phyloP scores from a whole-genome alignment of 2,113 vertebrate species.

The Poeciliopsis prolifica region DNA sequence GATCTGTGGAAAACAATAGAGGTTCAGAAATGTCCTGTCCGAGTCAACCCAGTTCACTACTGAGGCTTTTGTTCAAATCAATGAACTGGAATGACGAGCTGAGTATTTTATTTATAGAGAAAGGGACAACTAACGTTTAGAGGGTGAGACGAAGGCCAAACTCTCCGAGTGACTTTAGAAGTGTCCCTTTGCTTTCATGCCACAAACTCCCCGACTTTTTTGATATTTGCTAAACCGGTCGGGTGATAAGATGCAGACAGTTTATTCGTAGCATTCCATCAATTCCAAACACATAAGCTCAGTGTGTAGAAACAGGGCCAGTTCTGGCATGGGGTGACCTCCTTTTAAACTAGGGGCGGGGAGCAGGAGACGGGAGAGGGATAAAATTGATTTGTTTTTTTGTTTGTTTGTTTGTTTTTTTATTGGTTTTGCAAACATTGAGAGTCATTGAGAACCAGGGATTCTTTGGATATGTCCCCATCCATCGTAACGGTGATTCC shows the following conservation, averaged over 20 bases:
- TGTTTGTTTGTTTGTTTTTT: no score
- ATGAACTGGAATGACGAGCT: no score
- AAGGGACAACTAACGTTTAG: background rate
- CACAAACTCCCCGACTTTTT: background rate
- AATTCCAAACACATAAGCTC: background rate
- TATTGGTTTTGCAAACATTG: no score
- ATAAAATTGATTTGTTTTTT: no score
- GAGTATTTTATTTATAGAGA: background rate
- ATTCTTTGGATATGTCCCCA: no score
- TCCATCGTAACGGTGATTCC: no score
- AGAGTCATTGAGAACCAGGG: no score
- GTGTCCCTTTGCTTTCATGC: background rate
- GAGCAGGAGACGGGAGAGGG: no score
- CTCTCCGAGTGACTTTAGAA: background rate
- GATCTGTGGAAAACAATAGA: slow-evolving; percentile 23
- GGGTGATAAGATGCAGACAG: no score
- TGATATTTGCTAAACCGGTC: background rate
- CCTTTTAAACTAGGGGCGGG: no score
- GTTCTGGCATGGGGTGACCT: no score
- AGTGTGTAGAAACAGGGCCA: no score
- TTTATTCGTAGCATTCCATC: background rate
- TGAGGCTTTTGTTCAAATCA: background rate
- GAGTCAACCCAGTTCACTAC: slow-evolving; percentile 8
- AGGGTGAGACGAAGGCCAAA: background rate
- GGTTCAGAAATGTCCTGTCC: slow-evolving; percentile 6